Percentiles rank a stretch among this genome's conserved stretches.
Evolutionary conservation across 2,113 vertebrate species (phyloP).

Genomic region (Spheniscus mendiculus): DNA sequence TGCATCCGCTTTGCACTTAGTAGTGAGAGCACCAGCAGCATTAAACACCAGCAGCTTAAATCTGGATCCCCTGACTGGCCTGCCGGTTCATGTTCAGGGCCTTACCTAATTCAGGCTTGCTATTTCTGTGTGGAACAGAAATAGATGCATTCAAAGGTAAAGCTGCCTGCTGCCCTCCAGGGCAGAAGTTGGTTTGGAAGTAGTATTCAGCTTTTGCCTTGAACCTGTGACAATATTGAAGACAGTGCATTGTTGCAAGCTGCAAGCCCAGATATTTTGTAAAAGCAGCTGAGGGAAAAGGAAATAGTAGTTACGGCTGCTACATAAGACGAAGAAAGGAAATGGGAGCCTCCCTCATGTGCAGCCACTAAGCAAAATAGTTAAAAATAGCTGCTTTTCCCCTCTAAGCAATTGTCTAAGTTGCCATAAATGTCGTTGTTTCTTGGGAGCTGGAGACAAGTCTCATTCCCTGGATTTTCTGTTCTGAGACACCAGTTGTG

Average conservation of each 20-base stretch:
- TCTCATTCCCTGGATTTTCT: not conserved
- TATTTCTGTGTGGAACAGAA: slow-evolving; percentile 9
- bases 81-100: not conserved
- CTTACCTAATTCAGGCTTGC: not conserved
- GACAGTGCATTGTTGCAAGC: not conserved
- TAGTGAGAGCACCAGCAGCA: not conserved
- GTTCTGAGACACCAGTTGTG: not conserved
- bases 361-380: slow-evolving; percentile 1
- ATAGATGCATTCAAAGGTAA: slow-evolving; percentile 16
- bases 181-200: not conserved
- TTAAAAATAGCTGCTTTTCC: slow-evolving; percentile 55
- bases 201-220: not conserved
- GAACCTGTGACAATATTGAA: not conserved
- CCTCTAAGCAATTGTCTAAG: slow-evolving; percentile 23
- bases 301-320: slow-evolving; percentile 6
- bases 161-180: not conserved
- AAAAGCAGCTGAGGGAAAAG: slow-evolving; percentile 14
- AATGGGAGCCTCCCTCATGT: slow-evolving; percentile 60
- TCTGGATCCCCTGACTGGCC: not conserved
- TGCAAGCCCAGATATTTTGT: not conserved
- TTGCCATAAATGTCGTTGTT: not conserved
- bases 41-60: not conserved
- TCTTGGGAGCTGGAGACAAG: not conserved
- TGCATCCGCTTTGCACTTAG: not conserved
- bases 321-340: slow-evolving; percentile 44